Conservation (phyloP, 2,888 invertebrate species). For the Drosophila yooni region DNA sequence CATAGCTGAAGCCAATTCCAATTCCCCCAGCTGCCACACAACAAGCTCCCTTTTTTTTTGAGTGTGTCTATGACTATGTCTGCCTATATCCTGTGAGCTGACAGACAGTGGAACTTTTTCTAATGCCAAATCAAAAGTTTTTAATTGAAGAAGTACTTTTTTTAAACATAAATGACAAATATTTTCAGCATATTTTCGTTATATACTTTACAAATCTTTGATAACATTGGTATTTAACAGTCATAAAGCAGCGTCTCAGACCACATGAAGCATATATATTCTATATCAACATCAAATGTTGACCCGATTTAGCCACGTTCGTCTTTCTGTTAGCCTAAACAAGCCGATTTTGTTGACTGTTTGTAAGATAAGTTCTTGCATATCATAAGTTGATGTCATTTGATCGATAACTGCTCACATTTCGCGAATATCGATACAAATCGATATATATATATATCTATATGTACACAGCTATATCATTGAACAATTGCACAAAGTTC, state of each 20-base stretch:
- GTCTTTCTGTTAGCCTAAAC: neutral
- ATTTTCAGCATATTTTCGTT: neutral
- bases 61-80: conserved; percentile 24
- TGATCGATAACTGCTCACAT: neutral
- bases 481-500: neutral
- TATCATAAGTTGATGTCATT: neutral
- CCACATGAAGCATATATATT: neutral
- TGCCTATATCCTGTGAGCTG: conserved; percentile 38
- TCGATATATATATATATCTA: neutral
- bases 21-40: conserved; percentile 72
- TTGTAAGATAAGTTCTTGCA: neutral
- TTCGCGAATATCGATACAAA: neutral
- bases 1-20: conserved; percentile 65
- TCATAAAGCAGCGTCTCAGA: neutral
- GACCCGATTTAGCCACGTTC: neutral
- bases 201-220: neutral
- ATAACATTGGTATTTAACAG: neutral
- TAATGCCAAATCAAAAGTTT: neutral
- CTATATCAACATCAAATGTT: rapidly evolving
- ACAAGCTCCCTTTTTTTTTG: conserved; percentile 48
- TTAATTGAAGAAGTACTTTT: neutral
- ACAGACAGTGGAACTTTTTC: conserved; percentile 51
- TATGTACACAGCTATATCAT: rapidly evolving
- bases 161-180: neutral
- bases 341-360: rapidly evolving